These are phyloP conservation scores for Caenorhabditis drosophilae DNA, from an alignment of 2,888 invertebrate species.

Conservation along the genomic window DNA sequence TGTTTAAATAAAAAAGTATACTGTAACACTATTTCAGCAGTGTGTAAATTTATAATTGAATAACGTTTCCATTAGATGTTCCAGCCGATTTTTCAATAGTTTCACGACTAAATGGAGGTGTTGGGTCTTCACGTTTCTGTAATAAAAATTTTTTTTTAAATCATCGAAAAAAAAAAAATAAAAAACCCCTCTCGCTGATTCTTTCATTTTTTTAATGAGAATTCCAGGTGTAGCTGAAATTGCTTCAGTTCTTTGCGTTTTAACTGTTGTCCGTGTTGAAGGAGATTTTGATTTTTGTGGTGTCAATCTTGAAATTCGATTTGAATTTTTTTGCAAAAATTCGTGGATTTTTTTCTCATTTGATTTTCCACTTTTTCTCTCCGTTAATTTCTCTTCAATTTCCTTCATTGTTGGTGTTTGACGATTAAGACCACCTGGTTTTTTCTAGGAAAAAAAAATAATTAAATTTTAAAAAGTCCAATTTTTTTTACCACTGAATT, in stretches of 20 bases:
- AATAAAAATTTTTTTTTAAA: background rate
- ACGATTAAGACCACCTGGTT: too few species aligned
- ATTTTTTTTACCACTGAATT: background rate
- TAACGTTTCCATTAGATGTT: background rate
- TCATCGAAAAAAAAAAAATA: background rate
- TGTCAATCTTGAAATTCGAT: background rate
- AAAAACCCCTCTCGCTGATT: background rate
- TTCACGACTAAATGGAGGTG: background rate
- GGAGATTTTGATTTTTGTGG: background rate
- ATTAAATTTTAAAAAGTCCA: background rate
- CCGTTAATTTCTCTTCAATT: background rate
- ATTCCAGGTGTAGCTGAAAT: background rate
- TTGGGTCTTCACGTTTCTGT: background rate
- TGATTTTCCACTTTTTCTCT: background rate
- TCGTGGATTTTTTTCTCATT: background rate
- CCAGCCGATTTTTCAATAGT: background rate
- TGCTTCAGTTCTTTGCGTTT: background rate
- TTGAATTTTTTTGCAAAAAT: background rate
- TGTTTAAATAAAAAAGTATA: too few species aligned
- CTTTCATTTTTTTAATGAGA: conserved; percentile 1
- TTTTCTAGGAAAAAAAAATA: conserved; percentile 1
- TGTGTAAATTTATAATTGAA: background rate
- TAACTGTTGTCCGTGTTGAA: background rate
- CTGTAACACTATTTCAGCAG: too few species aligned
- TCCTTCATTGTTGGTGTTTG: too few species aligned